These are phyloP conservation scores for Anguilla rostrata DNA, from an alignment of 2,113 vertebrate species.

Conservation along the genomic window DNA sequence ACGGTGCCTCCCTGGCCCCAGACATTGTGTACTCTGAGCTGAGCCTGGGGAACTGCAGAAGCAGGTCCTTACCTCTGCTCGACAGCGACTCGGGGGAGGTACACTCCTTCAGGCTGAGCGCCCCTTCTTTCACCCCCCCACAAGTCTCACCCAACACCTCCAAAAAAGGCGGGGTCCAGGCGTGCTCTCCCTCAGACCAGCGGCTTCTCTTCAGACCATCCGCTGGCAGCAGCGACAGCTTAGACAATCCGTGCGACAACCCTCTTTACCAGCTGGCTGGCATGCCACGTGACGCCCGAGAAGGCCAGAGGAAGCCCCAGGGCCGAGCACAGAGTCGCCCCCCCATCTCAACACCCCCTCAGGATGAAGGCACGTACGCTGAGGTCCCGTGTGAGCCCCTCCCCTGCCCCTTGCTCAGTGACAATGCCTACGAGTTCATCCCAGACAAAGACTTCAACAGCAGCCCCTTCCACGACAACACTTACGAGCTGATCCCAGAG, in stretches of 20 bases:
- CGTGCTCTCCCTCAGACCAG: constrained; percentile 33
- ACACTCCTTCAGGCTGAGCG: constrained; percentile 36
- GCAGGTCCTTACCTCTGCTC: constrained; percentile 49
- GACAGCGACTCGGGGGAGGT: constrained; percentile 38
- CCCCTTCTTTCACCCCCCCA: constrained; percentile 37
- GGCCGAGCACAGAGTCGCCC: not conserved
- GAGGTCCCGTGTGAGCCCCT: constrained; percentile 47
- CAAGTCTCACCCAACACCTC: constrained; percentile 52
- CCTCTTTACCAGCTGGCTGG: constrained; percentile 60
- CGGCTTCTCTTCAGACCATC: constrained; percentile 19
- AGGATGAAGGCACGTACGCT: constrained; percentile 50
- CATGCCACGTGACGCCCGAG: constrained; percentile 20
- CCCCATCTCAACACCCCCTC: not conserved
- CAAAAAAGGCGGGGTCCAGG: constrained; percentile 28
- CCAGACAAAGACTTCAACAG: not conserved
- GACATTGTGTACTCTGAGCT: constrained; percentile 57
- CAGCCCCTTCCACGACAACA: constrained; percentile 26
- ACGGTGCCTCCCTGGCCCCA: not conserved
- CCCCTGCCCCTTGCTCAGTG: not conserved
- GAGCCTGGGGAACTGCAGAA: constrained; percentile 46
- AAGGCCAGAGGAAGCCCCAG: not conserved
- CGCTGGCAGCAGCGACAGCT: constrained; percentile 41
- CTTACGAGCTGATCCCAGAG: constrained; percentile 57
- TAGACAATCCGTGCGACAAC: constrained; percentile 38
- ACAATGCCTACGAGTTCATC: constrained; percentile 42